Base-by-base conservation (phyloP, 2,888 invertebrate genomes). In the Cosmia trapezina region DNA sequence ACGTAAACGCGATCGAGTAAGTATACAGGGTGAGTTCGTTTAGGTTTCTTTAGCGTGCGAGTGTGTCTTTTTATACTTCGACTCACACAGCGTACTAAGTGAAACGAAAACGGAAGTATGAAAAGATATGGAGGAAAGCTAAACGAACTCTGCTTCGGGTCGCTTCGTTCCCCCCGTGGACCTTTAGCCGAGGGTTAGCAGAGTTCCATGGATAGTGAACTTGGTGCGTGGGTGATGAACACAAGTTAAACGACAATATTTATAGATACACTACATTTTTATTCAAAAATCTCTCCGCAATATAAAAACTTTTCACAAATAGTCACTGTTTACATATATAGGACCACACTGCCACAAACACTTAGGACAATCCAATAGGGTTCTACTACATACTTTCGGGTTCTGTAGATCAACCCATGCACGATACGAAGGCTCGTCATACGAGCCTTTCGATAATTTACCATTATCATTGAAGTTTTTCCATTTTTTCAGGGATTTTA, bases 341-440 rank as follows among this genome's bases (percentile, higher is more conserved):
- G 92, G 89, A 87, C 95, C 95, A 89, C 93, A 92, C 89, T 96
- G 95, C 95, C 95, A 96, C 94, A 95, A 91, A 94, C 95, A 95
- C 84, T 93, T 93, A 81, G 95, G 95, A 94, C 95, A 94, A 70
- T 91, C 86, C 74, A 83, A 83, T 59, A 51, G 74, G 63, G 80
- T 14, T 67, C 12, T 28, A 17, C 74, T 78, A 62, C 78, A 74
- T 12, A 80, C 67, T 75, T 83, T 89, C 9, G 86, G 83, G 68
- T 88, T 83, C 72, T 91, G 91, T 70, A 93, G 86, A 83, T 94
- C 88, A 17, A 93, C 88, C 94, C 94, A 94, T 74, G 90, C 89
- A 71, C 78, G 80, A 72, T 86, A 83, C 63, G 89, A 80, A 41
- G 84, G 70, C 66, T 83, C 75, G 9, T 85, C 81, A 66, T n/a